Evolutionary conservation across 2,113 vertebrate species (phyloP), one percentile per base, ranked within the genome.

Genomic region (Paraplagusia blochii): DNA sequence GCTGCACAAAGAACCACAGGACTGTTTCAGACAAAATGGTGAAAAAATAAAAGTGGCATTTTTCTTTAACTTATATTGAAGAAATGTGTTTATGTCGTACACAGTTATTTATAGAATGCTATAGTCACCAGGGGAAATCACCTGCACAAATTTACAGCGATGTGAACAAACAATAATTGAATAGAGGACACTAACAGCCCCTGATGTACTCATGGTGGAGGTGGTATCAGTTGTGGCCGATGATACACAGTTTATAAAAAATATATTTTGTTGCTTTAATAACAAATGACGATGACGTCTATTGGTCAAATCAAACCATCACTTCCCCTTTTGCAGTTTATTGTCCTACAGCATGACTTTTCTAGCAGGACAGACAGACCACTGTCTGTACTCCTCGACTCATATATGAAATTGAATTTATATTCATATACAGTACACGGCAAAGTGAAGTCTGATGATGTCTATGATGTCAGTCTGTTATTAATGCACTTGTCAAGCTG

Each of bases 141-240:
- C n/a, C n/a, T n/a, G n/a, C n/a, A n/a, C n/a, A n/a, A 29, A 29
- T 29, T 29, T 29, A 29, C 22, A 39, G 19, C 58, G 35, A 36
- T 12, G 14, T 58, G 38, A 54, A 17, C 42, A 66, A 50, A 68
- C 55, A 29, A 29, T 2, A 29, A 19, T 8, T 10, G 59, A 34
- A 52, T 39, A 55, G 63, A 47, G 44, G 44, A 59, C 38, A 63
- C 59, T 43, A 66, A 40, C 43, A 42, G 14, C 43, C 47, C 9
- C 36, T 53, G 53, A 66, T 16, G 0, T 75, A n/a, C 60, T 64
- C 46, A 57, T 46, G 22, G 46, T 47, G 29, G n/a, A 36, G 51
- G 3, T 5, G 11, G 47, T 18, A 7, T 13, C 19, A 11, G 35
- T 46, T 8, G 2, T 0, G 19, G 2, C 44, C 49, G 63, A 40